Base-by-base conservation (phyloP, 2,113 vertebrate genomes). In the Cathartes aura region DNA sequence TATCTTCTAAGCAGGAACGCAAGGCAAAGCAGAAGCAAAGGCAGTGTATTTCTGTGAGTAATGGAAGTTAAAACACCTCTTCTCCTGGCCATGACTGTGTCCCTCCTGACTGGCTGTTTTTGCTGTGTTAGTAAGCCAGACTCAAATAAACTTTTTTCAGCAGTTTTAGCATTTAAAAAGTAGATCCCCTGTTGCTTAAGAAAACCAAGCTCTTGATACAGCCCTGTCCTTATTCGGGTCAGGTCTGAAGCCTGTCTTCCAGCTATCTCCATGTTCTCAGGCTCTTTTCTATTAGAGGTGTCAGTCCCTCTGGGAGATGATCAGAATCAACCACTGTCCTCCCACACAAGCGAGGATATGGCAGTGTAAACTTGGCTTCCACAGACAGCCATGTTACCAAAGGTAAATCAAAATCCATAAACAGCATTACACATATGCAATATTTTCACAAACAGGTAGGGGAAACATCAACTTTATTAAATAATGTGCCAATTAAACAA, bases 291-390 rank as follows among this genome's bases (percentile, higher is more conserved):
- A 2, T 4, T 0, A 8, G 19, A 76, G 32, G 20, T 24, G 15
- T 38, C 45, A 17, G 1, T 5, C 63, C 55, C 47, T n/a, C 36
- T 7, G 21, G 19, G 56, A 50, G 48, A 23, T 2, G 32, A 10
- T 47, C 43, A 43, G 29, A 26, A 13, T 1, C 70, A 30, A 47
- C 6, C 40, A 4, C 5, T 3, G 13, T 27, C 58, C 66, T 50
- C 47, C 43, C 40, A 12, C 34, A 4, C 0, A 0, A 29, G 27
- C 6, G n/a, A 71, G 52, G 43, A 29, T 1, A 8, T 0, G 1
- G 55, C 45, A 40, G 6, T 1, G 10, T 11, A 36, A 10, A 32
- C 40, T 29, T 15, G 75, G n/a, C 55, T 74, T 26, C 27, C 60
- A 17, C 40, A 45, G 50, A 23, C 47, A 73, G 30, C 21, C 43